These are phyloP conservation scores for Mastacembelus armatus DNA, from an alignment of 2,797 vertebrate species.

Conservation along the genomic window DNA sequence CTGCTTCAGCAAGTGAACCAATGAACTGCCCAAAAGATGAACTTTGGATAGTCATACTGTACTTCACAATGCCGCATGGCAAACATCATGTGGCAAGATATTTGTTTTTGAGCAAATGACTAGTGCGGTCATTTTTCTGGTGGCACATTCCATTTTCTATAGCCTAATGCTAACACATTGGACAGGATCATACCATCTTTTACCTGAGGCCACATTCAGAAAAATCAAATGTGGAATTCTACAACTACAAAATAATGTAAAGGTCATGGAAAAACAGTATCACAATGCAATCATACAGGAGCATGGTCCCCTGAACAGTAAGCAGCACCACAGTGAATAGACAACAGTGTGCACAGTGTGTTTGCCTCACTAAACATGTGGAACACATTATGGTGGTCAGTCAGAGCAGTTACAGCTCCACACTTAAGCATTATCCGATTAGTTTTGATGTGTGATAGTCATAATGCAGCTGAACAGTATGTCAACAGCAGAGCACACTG, in stretches of 20 bases:
- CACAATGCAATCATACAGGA: conserved; percentile 7
- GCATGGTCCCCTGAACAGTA: conserved; percentile 43
- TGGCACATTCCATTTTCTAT: not conserved
- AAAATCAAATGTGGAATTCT: not conserved
- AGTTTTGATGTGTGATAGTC: conserved; percentile 45
- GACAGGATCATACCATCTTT: not conserved
- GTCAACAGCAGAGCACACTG: conserved; percentile 57
- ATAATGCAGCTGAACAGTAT: conserved; percentile 58
- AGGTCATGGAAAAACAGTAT: not conserved
- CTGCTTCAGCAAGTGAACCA: not conserved
- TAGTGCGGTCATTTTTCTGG: too few relatives aligned
- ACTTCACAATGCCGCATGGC: not conserved
- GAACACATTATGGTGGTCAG: conserved; percentile 67
- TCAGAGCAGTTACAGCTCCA: conserved; percentile 51
- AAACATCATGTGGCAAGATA: too few relatives aligned
- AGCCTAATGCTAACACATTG: not conserved
- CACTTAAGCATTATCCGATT: conserved; percentile 55
- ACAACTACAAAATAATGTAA: not conserved
- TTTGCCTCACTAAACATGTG: conserved; percentile 51
- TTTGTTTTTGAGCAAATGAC: too few relatives aligned
- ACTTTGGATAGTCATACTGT: too few relatives aligned
- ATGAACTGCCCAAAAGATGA: too few relatives aligned
- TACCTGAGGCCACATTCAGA: not conserved
- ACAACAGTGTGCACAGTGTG: conserved; percentile 44
- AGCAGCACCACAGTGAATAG: conserved; percentile 38